phyloP scores from a whole-genome alignment of 2,888 invertebrate species.

The Synanthedon myopaeformis region DNA sequence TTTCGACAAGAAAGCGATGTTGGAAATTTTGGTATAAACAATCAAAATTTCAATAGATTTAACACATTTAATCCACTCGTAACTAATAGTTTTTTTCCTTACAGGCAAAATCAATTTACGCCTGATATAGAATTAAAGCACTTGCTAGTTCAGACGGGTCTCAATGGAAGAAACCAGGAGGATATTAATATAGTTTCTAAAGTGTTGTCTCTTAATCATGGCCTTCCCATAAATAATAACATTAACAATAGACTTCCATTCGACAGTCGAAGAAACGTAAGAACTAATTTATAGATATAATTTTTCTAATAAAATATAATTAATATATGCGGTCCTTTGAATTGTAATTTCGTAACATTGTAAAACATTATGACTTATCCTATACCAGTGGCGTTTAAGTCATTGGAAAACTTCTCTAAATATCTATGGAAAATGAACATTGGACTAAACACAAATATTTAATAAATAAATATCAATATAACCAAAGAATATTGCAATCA shows the following conservation, averaged over 20 bases:
- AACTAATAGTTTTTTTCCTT: conserved; percentile 39
- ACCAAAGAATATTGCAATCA: background rate
- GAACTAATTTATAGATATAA: conserved; percentile 12
- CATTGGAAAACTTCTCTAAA: no score
- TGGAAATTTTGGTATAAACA: conserved; percentile 75
- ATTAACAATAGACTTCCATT: conserved; percentile 52
- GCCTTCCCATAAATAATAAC: conserved; percentile 63
- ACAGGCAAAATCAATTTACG: conserved; percentile 43
- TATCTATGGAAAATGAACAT: no score
- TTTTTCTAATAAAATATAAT: background rate
- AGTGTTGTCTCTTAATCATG: conserved; percentile 83
- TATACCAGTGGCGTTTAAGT: no score
- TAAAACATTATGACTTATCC: no score
- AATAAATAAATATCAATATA: background rate
- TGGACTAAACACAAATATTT: background rate
- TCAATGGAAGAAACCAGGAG: conserved; percentile 74
- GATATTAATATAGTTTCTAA: conserved; percentile 86
- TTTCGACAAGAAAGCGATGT: conserved; percentile 70
- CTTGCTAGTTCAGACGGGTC: conserved; percentile 74
- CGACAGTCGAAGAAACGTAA: conserved; percentile 48
- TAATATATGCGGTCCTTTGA: background rate
- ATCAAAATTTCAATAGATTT: conserved; percentile 38
- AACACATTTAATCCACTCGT: conserved; percentile 40
- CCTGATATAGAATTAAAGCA: conserved; percentile 73
- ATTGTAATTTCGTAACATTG: no score